A percentile compares a stretch with the other conserved stretches of the same genome.
Evolutionary conservation across 2,888 invertebrate genomes (phyloP).

Genomic region (Teinopalpus imperialis): DNA sequence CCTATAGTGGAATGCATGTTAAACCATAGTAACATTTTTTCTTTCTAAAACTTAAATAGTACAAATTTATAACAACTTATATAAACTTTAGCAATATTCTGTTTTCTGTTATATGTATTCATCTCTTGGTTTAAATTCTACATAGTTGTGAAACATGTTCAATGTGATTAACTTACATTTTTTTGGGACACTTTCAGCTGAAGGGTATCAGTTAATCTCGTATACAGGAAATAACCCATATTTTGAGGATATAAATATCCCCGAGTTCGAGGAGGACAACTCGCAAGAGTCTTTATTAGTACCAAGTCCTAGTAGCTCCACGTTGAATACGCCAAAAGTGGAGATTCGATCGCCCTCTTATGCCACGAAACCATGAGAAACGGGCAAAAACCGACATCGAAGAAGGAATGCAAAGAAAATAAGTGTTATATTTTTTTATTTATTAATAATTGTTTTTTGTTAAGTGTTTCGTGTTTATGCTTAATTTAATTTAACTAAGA

Average conservation of each 20-base stretch:
- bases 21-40: too few species aligned
- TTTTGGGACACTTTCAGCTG: constrained; percentile 68
- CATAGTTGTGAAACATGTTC: background rate
- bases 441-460: too few species aligned
- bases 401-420: background rate
- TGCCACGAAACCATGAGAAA: constrained; percentile 51
- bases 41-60: too few species aligned
- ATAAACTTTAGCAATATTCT: too few species aligned
- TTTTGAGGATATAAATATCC: constrained; percentile 74
- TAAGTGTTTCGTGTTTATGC: too few species aligned
- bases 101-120: too few species aligned
- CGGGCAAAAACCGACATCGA: constrained; percentile 4
- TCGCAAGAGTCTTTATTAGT: constrained; percentile 51
- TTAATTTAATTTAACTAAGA: too few species aligned
- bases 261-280: constrained; percentile 62
- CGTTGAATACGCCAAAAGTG: constrained; percentile 70
- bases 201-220: constrained; percentile 80
- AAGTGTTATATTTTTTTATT: too few species aligned
- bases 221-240: constrained; percentile 80
- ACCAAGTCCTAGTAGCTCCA: constrained; percentile 48
- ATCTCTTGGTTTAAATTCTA: too few species aligned
- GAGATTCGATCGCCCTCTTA: constrained; percentile 56
- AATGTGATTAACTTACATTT: constrained; percentile 29
- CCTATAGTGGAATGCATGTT: too few species aligned
- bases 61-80: too few species aligned